Conservation (phyloP, 2,888 invertebrate genomes). For the Polyommatus icarus region DNA sequence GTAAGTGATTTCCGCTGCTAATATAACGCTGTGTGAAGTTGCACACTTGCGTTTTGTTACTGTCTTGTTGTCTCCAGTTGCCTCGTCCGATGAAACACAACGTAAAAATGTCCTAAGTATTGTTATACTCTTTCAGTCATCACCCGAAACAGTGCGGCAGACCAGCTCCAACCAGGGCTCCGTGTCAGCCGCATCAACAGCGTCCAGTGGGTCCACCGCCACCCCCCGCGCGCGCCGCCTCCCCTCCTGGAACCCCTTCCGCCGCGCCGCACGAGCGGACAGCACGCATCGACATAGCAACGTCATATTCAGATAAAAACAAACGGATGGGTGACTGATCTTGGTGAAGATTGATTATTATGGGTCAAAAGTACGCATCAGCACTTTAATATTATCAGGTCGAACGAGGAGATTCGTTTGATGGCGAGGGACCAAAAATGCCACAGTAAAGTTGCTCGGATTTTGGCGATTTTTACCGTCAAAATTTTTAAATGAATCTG, state of each 20-base stretch:
- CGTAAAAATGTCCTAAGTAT: too few relatives aligned
- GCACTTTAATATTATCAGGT: not conserved
- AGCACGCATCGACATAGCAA: slow-evolving; percentile 69
- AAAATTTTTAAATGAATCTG: not conserved
- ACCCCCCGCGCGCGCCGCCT: slow-evolving; percentile 69
- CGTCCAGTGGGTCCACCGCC: slow-evolving; percentile 67
- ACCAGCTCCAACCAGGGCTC: slow-evolving; percentile 70
- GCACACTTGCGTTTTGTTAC: too few relatives aligned
- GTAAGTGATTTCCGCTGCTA: too few relatives aligned
- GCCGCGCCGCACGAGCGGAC: slow-evolving; percentile 79
- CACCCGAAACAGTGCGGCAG: slow-evolving; percentile 59
- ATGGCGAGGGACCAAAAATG: not conserved
- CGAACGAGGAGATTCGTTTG: not conserved
- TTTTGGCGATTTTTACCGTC: not conserved
- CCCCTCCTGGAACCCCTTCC: slow-evolving; percentile 87
- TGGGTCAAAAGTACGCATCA: not conserved
- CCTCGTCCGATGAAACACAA: too few relatives aligned
- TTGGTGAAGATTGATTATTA: not conserved
- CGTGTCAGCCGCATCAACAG: slow-evolving; percentile 71
- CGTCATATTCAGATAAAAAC: slow-evolving; percentile 77
- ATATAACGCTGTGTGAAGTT: too few relatives aligned
- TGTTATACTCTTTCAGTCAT: slow-evolving; percentile 45
- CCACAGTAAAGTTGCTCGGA: not conserved
- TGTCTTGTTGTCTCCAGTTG: too few relatives aligned
- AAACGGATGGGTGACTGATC: not conserved